Evolutionary conservation across 2,888 invertebrate species (phyloP), one percentile per base, ranked within the genome.

Genomic region (Callimorpha dominula): DNA sequence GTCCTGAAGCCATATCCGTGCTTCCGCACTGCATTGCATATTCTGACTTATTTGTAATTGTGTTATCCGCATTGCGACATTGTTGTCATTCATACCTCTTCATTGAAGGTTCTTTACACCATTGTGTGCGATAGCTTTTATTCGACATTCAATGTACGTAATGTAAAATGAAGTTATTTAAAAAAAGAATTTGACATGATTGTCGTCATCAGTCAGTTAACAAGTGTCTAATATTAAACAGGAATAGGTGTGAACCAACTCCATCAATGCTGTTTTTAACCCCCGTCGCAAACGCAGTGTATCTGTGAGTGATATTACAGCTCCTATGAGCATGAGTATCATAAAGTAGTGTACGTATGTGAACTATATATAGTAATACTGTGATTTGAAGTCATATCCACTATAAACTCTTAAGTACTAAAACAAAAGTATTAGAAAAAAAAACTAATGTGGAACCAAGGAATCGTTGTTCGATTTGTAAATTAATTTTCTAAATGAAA

Each of bases 11-110:
- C 83, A 65, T 82, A 80, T 72, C 76, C 77, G 71, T 76, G 72
- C 78, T 85, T 85, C 84, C 82, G 84, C 69, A 80, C 77, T 85
- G 82, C 78, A 82, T 81, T 71, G 72, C 78, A 80, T 78, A 75
- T 73, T 69, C 78, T 75, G 72, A 78, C 75, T 83, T 72, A 67
- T 71, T 67, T 74, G 65, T 79, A 71, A 72, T 79, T 75, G 77
- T 73, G 69, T 75, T 81, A 43, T 80, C 84, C 86, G 86, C 86
- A 86, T 78, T 87, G 87, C 87, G 86, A 74, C 83, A 80, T 80
- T 81, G 77, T 82, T 84, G 78, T 75, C 82, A 81, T 86, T 80
- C 77, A 74, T 79, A 78, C 77, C 71, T 80, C 73, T 78, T 77
- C 73, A 80, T 78, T 68, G 80, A 78, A 65, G 79, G 66, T 72